Conservation (phyloP, 2,888 invertebrate genomes). For the Melanostoma mellinum region DNA sequence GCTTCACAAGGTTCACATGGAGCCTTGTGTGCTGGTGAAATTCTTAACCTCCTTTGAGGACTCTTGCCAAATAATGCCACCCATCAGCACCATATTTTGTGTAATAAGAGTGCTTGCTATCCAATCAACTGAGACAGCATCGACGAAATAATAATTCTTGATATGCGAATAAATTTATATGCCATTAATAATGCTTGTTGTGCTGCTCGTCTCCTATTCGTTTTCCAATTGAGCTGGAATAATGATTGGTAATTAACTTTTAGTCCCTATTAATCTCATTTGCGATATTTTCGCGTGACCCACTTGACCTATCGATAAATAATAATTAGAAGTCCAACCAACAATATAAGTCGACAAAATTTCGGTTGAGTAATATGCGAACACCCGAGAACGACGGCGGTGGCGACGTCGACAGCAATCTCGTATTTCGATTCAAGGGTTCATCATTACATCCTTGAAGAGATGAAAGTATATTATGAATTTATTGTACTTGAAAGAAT, state of each 20-base stretch:
- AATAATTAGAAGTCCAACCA: conserved; percentile 56
- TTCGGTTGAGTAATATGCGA: conserved; percentile 33
- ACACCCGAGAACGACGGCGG: conserved; percentile 21
- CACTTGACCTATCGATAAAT: conserved; percentile 62
- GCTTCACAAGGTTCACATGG: too few relatives aligned
- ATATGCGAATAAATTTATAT: conserved; percentile 61
- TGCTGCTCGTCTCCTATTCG: not conserved
- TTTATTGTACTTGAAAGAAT: conserved; percentile 9
- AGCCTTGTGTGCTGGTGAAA: not conserved
- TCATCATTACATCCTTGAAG: conserved; percentile 47
- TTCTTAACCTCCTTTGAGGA: not conserved
- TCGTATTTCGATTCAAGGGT: conserved; percentile 5
- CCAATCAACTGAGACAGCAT: conserved; percentile 62
- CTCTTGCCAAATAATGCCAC: conserved; percentile 17
- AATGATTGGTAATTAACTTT: conserved; percentile 66
- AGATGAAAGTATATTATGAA: conserved; percentile 13
- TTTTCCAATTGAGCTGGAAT: conserved; percentile 52
- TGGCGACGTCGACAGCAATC: too few relatives aligned
- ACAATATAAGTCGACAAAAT: conserved; percentile 51
- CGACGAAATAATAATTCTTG: conserved; percentile 64
- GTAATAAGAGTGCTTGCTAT: conserved; percentile 36
- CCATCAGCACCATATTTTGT: conserved; percentile 17
- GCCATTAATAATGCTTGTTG: conserved; percentile 49
- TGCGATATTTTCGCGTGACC: conserved; percentile 29
- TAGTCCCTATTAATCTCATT: conserved; percentile 52